Evolutionary conservation across 2,113 vertebrate genomes (phyloP), one percentile per base, ranked within the genome.

Genomic region (Euleptes europaea): DNA sequence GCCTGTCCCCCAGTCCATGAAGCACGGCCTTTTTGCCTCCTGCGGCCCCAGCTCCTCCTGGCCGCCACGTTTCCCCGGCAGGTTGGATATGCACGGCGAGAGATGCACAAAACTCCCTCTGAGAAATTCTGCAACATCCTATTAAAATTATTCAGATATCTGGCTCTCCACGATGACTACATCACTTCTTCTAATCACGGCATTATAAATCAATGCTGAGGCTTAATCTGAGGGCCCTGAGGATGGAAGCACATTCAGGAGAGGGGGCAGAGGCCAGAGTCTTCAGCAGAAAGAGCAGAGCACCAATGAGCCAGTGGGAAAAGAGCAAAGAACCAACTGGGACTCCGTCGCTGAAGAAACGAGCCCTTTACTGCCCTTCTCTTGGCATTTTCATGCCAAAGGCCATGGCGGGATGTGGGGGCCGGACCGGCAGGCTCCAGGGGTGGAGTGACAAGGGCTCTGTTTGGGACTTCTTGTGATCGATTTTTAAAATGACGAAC

Each of bases 1-100:
- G 4, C 7, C 44, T 6, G 0, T 3, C 5, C 7, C 21, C 42
- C 1, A n/a, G 42, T 2, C 51, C 4, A 1, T 17, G 13, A 28
- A 28, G 2, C 4, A 14, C 15, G 0, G 33, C 26, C 28, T 57
- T 26, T 21, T 12, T 1, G 33, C 81, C 81, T 90, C 92, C 60
- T 86, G 7, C 14, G 90, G 82, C 90, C 90, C 78, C 91, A 91
- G 78, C 92, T 85, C 84, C 89, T 10, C 19, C 23, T 2, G 47
- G 23, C 44, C 23, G 31, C 51, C 54, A 2, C 1, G 1, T 47
- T 72, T 33, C 31, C 81, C 38, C 42, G 5, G 4, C 54, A 13
- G 38, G 19, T 15, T 31, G 67, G 17, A 3, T 21, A 1, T 26
- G 12, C 33, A 4, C 26, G 21, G 28, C 60, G 14, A 1, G 26